phyloP scores from a whole-genome alignment of 2,113 vertebrate genomes.

The Rhineura floridana region DNA sequence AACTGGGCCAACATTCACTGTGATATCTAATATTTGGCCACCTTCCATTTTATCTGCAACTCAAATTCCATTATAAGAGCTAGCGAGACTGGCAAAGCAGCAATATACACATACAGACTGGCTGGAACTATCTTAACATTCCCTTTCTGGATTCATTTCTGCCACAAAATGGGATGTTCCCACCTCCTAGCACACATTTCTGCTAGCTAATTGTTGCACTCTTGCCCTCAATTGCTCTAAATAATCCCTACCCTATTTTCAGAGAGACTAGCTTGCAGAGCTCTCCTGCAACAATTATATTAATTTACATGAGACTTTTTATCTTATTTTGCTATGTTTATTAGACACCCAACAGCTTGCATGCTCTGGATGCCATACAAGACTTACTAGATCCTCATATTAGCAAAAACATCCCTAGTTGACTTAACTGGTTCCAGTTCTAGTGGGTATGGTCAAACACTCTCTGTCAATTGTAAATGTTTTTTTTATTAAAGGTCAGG shows the following conservation, averaged over 20 bases:
- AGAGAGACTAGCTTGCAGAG: not conserved
- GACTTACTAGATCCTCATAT: not conserved
- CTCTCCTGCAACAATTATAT: not conserved
- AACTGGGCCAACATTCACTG: not conserved
- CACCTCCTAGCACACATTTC: not conserved
- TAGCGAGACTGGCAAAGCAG: not conserved
- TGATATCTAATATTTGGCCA: not conserved
- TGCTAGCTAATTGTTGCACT: not conserved
- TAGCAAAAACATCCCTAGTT: not conserved
- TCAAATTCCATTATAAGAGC: not conserved
- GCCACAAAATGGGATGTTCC: not conserved
- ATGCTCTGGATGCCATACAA: too few species aligned
- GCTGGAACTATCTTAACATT: not conserved
- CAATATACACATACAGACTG: not conserved
- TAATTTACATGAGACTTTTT: not conserved
- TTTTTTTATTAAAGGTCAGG: not conserved
- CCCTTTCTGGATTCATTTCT: not conserved
- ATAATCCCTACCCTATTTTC: not conserved
- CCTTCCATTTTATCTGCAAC: not conserved
- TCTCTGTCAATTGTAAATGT: not conserved
- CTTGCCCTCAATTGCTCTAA: not conserved
- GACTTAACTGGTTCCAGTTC: not conserved
- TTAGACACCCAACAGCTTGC: too few species aligned
- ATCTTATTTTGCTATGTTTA: too few species aligned
- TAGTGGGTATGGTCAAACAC: not conserved